Base-by-base conservation (phyloP, 2,888 invertebrate species). In the Chrysolina oricalcia region DNA sequence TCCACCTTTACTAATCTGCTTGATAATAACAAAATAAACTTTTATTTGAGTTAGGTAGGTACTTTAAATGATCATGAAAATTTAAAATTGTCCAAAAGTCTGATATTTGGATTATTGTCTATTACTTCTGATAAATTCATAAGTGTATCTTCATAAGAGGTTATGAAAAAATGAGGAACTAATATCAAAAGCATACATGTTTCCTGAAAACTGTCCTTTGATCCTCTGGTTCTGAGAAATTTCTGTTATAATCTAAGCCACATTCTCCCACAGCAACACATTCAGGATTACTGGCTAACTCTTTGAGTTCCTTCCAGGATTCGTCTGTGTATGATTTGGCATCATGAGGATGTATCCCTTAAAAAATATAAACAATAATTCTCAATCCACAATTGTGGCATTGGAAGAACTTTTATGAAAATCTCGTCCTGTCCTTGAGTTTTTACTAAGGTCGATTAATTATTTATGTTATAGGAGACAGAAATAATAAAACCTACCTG, bases 221-320 rank as follows among this genome's bases (percentile, higher is more conserved):
- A 81, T 94, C 93, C 77, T 93, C 93, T 6, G 95, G 97, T 85
- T 97, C 96, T 10, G 97, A 97, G 90, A 97, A 98, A 88, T 97
- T 97, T 86, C 97, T 93, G 88, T 95, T 97, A 89, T 96, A 98
- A 90, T 98, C 98, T 81, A 98, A 91, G 46, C 98, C 98, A 88
- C 98, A 98, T 88, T 97, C 97, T 21, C 98, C 98, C 53, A 98
- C 92, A 2, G 97, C 97, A 41, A 98, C 97, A 88, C 97, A 97
- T 90, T 97, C 97, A 3, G 94, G 93, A 85, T 96, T 96, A 69
- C 91, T 90, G 19, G 96, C 95, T 80, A 96, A 92, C 79, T 92
- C 92, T 84, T 92, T 91, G 73, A 97, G 89, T 85, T 96, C 95
- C 56, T 92, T 91, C 97, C 97, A 97, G 74, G 92, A 92, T 83